These are phyloP conservation scores for Aricia artaxerxes DNA, from an alignment of 2,888 invertebrate species.

Conservation along the genomic window DNA sequence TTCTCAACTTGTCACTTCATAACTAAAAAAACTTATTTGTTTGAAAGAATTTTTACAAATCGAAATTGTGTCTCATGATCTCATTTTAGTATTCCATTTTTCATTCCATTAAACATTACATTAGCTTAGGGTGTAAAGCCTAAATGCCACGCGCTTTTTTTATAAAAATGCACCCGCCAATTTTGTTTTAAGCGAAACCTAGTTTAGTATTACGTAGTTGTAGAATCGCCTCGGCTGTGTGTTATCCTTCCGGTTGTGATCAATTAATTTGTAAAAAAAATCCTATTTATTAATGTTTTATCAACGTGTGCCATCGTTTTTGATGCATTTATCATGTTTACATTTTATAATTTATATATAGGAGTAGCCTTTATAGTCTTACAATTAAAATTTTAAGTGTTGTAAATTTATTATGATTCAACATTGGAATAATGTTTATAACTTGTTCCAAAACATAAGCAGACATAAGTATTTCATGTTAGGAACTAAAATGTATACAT, in stretches of 20 bases:
- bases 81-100: slow-evolving; percentile 4
- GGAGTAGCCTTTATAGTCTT: neutral
- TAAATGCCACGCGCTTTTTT: neutral
- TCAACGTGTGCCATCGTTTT: slow-evolving; percentile 31
- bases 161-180: slow-evolving; percentile 25
- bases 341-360: slow-evolving; percentile 25
- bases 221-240: slow-evolving; percentile 35
- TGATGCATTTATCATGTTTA: slow-evolving; percentile 32
- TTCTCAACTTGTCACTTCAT: neutral
- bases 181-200: slow-evolving; percentile 14
- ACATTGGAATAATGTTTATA: neutral
- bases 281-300: slow-evolving; percentile 14
- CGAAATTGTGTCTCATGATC: slow-evolving; percentile 5
- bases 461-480: neutral
- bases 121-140: neutral
- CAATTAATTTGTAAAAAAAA: slow-evolving; percentile 28
- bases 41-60: neutral
- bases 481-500: neutral
- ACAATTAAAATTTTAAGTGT: neutral
- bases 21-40: no score
- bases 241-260: slow-evolving; percentile 40
- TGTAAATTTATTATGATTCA: neutral
- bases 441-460: neutral
- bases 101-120: neutral
- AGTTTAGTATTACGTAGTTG: slow-evolving; percentile 28